These are phyloP conservation scores for Ips nitidus DNA, from an alignment of 1,140 invertebrate genomes.

Conservation along the genomic window DNA sequence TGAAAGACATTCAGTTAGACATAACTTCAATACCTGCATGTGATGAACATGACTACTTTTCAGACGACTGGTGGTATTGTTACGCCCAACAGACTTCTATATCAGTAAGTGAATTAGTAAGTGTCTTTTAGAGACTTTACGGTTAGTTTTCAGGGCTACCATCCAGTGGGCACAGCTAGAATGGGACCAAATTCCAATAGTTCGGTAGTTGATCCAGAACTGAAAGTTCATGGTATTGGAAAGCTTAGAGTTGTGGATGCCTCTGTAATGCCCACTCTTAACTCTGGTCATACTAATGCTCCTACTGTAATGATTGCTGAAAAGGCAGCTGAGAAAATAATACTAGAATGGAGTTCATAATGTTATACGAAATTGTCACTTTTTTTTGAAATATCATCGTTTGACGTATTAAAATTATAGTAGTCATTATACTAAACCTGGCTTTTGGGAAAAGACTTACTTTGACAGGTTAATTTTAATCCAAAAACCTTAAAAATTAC, in stretches of 20 bases:
- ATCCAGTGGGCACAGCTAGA: conserved; percentile 61
- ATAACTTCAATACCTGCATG: not conserved
- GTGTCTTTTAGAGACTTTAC: no score
- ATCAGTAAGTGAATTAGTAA: not conserved
- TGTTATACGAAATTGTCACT: no score
- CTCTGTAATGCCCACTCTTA: conserved; percentile 45
- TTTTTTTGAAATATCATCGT: no score
- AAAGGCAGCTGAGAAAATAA: conserved; percentile 52
- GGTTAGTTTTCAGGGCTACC: conserved; percentile 36
- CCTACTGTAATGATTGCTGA: conserved; percentile 59
- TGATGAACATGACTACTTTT: not conserved
- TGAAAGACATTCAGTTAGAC: conserved; percentile 44
- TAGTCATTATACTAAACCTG: no score
- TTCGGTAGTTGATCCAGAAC: conserved; percentile 52
- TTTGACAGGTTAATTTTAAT: no score
- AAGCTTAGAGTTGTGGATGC: conserved; percentile 55
- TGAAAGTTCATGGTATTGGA: conserved; percentile 53
- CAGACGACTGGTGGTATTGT: conserved; percentile 24
- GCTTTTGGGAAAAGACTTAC: no score
- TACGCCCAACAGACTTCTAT: conserved; percentile 4
- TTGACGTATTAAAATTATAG: no score
- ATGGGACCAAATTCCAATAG: conserved; percentile 59
- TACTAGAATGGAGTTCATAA: not conserved
- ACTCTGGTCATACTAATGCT: conserved; percentile 56
- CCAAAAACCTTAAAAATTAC: no score